Evolutionary conservation across 2,113 vertebrate genomes (phyloP).

Genomic region (Ageneiosus marmoratus): DNA sequence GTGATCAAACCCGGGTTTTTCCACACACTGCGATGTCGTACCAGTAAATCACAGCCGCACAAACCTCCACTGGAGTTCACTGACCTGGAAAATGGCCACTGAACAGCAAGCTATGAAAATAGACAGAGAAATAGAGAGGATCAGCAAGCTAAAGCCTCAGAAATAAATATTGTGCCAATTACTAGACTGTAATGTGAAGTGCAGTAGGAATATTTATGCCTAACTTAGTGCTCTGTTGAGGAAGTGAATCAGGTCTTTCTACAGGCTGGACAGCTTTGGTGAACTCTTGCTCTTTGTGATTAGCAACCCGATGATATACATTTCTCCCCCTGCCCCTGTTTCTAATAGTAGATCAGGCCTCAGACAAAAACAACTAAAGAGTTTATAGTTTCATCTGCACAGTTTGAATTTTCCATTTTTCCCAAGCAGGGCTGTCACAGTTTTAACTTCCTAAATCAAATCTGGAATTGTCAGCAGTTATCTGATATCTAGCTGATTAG

Average conservation of each 20-base stretch:
- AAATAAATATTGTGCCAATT: slow-evolving; percentile 78
- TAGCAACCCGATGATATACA: slow-evolving; percentile 5
- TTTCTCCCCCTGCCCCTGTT: neutral
- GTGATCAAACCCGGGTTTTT: slow-evolving; percentile 5
- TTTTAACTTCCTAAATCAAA: neutral
- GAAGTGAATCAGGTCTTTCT: slow-evolving; percentile 59
- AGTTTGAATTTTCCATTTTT: neutral
- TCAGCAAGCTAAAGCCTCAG: slow-evolving; percentile 55
- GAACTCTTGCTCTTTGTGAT: slow-evolving; percentile 12
- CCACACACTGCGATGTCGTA: slow-evolving; percentile 32
- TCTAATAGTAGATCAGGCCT: neutral
- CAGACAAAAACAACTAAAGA: neutral
- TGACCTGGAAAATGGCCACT: slow-evolving; percentile 71
- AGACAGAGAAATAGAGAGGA: slow-evolving; percentile 1
- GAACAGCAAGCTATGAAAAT: slow-evolving; percentile 35
- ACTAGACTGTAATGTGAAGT: slow-evolving; percentile 74
- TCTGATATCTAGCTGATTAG: neutral
- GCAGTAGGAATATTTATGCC: slow-evolving; percentile 65
- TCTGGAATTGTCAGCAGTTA: neutral
- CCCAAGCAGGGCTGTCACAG: neutral
- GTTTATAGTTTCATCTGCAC: neutral
- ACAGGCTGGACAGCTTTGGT: neutral
- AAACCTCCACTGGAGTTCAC: slow-evolving; percentile 66
- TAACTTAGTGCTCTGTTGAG: slow-evolving; percentile 59
- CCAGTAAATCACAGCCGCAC: slow-evolving; percentile 32